Conservation (phyloP, 2,888 invertebrate genomes). For the Dendrolimus pini region DNA sequence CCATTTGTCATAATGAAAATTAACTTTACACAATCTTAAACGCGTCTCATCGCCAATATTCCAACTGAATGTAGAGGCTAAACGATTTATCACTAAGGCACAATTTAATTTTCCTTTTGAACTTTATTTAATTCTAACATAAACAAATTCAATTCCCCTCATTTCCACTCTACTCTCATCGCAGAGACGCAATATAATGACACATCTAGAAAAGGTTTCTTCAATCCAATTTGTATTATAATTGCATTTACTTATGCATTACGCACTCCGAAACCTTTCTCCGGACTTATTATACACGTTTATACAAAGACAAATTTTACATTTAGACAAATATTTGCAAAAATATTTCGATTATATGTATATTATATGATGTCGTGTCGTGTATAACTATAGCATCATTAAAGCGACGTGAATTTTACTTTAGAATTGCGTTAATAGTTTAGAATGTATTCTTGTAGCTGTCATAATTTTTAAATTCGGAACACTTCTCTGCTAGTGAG, state of each 20-base stretch:
- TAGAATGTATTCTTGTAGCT: constrained; percentile 21
- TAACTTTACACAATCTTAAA: constrained; percentile 26
- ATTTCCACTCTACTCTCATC: neutral
- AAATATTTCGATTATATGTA: neutral
- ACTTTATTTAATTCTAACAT: constrained; percentile 65
- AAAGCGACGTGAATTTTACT: constrained; percentile 18
- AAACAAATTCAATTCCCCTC: constrained; percentile 58
- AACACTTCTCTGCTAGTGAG: too few species aligned
- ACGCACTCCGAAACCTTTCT: too few species aligned
- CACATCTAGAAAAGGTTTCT: too few species aligned
- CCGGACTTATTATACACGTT: too few species aligned
- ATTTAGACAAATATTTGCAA: too few species aligned
- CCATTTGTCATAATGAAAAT: constrained; percentile 20
- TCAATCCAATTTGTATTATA: too few species aligned
- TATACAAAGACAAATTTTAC: too few species aligned
- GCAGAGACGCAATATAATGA: too few species aligned
- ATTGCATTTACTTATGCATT: too few species aligned
- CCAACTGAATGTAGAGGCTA: constrained; percentile 55
- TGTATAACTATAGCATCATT: constrained; percentile 21
- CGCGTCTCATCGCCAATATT: constrained; percentile 23
- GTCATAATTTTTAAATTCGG: too few species aligned
- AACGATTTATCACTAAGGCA: constrained; percentile 69
- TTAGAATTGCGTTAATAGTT: constrained; percentile 27
- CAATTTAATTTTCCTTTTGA: constrained; percentile 72
- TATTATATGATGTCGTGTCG: constrained; percentile 2